Base-by-base conservation (phyloP, 2,113 vertebrate species). In the Urocolius indicus region DNA sequence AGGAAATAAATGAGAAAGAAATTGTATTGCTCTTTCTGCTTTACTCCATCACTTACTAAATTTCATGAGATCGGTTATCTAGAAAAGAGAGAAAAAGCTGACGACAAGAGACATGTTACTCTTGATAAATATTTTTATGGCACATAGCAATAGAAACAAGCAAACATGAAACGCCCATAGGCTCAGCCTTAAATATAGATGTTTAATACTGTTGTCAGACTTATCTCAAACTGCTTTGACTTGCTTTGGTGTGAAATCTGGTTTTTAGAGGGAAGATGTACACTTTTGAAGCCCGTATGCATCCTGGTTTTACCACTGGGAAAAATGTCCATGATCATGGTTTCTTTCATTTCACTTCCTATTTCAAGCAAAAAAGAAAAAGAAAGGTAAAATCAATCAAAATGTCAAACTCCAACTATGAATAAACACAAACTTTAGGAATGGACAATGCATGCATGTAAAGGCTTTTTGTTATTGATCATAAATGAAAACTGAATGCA, bases 11-110 rank as follows among this genome's bases (percentile, higher is more conserved):
- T 97, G 94, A 45, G 98, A 98, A 49, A 98, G 98, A 96, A 98
- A 98, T 93, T 98, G 98, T 90, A 98, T 98, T 13, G 97, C 95
- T 96, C 98, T 98, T 98, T 98, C 98, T 97, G 97, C 98, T 97
- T 99, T 98, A 76, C 97, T 97, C 97, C 97, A 98, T 98, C 98
- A 99, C 84, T 98, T 98, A 92, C 98, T 99, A 96, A 99, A 99
- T 96, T 99, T 98, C 24, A 98, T 65, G 12, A 98, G 97, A 91
- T 98, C 98, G 94, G 98, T 98, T 89, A 99, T 90, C 97, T 98
- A 84, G n/a, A 92, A 96, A 93, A 88, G 46, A 80, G 68, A 46
- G 92, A 73, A 90, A 96, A 96, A 78, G 18, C 26, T 65, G 62
- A 65, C 83, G 54, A 67, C 24, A 74, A 91, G 49, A 87, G 7